Evolutionary conservation across 2,888 invertebrate genomes (phyloP), one percentile per base, ranked within the genome.

Genomic region (Proisotoma minuta): DNA sequence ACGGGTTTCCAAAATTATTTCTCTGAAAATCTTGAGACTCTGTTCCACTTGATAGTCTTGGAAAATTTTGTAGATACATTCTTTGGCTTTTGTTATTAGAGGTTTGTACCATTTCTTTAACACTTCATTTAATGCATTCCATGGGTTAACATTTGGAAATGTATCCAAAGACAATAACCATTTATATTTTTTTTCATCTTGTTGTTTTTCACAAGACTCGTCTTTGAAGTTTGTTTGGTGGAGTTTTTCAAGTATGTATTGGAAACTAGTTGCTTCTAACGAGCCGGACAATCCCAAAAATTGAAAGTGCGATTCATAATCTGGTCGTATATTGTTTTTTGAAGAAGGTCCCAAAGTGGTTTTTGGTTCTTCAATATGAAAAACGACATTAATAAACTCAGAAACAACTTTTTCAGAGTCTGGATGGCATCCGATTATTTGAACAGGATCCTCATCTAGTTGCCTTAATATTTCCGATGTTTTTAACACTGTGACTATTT

Each of bases 1-100:
- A 50, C 68, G 26, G 12, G 59, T 62, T 5, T 61, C 63, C 20
- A 71, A 49, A 57, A 71, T 65, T 52, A 71, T 67, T 62, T 71
- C 71, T 52, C 64, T 59, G 40, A 71, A 68, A 3, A 61, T 39
- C 10, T 48, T 59, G 52, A 71, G 40, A n/a, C 67, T 65, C 40
- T 68, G 62, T n/a, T 58, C 22, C 1, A 71, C 65, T 28, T 60
- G 51, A 27, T 64, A 57, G 3, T 66, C 66, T 28, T 59, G 28
- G 29, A 70, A 66, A 10, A 70, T 65, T 40, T 58, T 59, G 27
- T 57, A 26, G 22, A 70, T 58, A 18, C 63, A 60, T 12, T 48
- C 47, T 34, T 64, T 62, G 1, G 68, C 62, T 27, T 50, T 54
- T 3, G n/a, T 18, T 20, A 57, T 54, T 18, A 59, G 39, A 12